These are phyloP conservation scores for Halcyon smyrnensis DNA, from an alignment of 2,797 vertebrate genomes.

Conservation along the genomic window DNA sequence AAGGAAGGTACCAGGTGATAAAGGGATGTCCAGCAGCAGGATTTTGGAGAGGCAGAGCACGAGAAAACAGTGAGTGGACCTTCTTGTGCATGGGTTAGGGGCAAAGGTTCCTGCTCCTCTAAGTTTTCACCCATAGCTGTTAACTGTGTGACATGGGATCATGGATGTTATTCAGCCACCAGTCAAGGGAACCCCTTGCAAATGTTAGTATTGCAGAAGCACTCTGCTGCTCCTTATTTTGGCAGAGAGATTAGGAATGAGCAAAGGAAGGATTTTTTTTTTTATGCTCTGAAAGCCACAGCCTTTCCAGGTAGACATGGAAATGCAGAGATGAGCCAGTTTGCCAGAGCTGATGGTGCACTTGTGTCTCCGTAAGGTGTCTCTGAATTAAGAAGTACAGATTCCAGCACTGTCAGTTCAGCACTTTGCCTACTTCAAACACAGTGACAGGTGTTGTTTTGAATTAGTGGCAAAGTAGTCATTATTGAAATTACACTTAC, in stretches of 20 bases:
- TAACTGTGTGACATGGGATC: rapidly evolving
- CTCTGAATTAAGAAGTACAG: not conserved
- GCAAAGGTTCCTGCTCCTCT: not conserved
- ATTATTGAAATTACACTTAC: not conserved
- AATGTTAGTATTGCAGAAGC: not conserved
- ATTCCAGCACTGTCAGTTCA: not conserved
- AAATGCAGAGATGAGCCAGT: rapidly evolving
- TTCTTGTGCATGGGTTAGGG: not conserved
- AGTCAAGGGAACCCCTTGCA: not conserved
- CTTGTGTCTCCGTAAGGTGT: rapidly evolving
- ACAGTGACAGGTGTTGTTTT: not conserved
- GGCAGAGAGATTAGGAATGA: not conserved
- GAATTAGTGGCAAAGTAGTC: not conserved
- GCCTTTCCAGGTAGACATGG: not conserved
- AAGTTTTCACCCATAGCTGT: not conserved
- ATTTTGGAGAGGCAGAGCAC: not conserved
- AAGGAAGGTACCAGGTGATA: not conserved
- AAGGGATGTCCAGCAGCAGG: not conserved
- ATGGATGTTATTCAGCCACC: not conserved
- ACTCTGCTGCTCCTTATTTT: not conserved
- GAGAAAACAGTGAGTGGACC: not conserved
- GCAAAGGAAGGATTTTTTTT: not conserved
- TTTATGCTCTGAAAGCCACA: not conserved
- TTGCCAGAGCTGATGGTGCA: not conserved
- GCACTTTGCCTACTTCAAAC: not conserved